Evolutionary conservation across 2,113 vertebrate species (phyloP).

Genomic region (Lota lota): DNA sequence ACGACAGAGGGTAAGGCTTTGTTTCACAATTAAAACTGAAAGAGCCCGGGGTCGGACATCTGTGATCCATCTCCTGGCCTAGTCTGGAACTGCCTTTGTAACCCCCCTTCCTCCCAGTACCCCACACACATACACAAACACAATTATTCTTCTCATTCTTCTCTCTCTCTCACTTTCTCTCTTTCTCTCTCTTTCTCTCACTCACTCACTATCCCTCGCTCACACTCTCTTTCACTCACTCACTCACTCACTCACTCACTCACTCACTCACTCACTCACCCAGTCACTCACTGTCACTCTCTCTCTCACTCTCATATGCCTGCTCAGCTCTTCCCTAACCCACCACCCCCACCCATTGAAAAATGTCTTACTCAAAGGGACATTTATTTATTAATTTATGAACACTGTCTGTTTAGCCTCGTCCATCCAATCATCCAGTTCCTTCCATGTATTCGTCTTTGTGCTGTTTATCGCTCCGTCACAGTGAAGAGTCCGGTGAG

Average conservation of each 20-base stretch:
- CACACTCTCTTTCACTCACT: too few species aligned
- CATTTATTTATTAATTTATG: background rate
- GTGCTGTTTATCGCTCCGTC: background rate
- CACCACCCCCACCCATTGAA: background rate
- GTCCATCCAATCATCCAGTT: background rate
- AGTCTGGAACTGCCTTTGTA: slow-evolving; percentile 30
- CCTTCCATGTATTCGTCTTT: background rate
- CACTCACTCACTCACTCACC: too few species aligned
- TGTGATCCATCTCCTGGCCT: slow-evolving; percentile 53
- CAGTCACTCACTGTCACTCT: too few species aligned
- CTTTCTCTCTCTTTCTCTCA: too few species aligned
- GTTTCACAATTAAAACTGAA: slow-evolving; percentile 43
- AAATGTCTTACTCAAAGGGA: slow-evolving; percentile 3
- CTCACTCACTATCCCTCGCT: too few species aligned
- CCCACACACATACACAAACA: background rate
- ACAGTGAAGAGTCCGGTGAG: background rate
- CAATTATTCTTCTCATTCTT: background rate
- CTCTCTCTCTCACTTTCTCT: background rate
- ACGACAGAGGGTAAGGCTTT: slow-evolving; percentile 30
- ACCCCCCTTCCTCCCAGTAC: background rate
- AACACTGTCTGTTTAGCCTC: background rate
- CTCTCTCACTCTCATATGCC: too few species aligned
- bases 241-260: too few species aligned
- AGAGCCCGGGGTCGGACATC: slow-evolving; percentile 56
- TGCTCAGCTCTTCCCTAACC: background rate